Conservation (phyloP, 2,888 invertebrate species). For the Strigamia maritima region DNA sequence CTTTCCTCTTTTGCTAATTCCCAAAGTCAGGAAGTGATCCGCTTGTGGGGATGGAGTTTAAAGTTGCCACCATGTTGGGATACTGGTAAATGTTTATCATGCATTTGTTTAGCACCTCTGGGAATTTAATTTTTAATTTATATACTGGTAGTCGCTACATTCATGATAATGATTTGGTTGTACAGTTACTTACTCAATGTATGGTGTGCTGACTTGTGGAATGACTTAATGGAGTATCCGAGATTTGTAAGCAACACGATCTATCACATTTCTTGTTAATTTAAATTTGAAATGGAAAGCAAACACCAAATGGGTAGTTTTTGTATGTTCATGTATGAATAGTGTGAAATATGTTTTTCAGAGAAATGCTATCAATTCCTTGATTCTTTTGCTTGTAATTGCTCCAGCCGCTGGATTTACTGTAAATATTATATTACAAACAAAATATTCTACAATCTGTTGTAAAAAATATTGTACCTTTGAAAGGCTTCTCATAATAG, state of each 20-base stretch:
- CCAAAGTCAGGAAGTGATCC: neutral
- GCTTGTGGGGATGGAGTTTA: neutral
- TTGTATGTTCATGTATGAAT: too few relatives aligned
- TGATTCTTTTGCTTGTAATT: neutral
- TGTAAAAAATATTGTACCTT: neutral
- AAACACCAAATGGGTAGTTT: too few relatives aligned
- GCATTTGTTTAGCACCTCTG: too few relatives aligned
- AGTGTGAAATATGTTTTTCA: neutral
- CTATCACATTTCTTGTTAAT: too few relatives aligned
- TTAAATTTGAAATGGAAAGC: too few relatives aligned
- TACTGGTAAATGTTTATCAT: neutral
- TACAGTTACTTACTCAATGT: neutral
- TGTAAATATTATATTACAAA: neutral
- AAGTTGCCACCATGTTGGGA: neutral
- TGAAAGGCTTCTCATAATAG: neutral
- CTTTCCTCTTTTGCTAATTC: neutral
- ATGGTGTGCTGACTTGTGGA: neutral
- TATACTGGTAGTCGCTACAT: neutral
- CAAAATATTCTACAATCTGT: neutral
- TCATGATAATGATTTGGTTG: neutral
- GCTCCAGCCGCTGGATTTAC: neutral
- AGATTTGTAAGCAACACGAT: neutral
- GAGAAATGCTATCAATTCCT: neutral
- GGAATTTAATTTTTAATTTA: too few relatives aligned
- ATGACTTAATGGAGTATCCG: neutral